These are phyloP conservation scores for Leptinotarsa tumamoca DNA, from an alignment of 2,888 invertebrate genomes.

Conservation along the genomic window DNA sequence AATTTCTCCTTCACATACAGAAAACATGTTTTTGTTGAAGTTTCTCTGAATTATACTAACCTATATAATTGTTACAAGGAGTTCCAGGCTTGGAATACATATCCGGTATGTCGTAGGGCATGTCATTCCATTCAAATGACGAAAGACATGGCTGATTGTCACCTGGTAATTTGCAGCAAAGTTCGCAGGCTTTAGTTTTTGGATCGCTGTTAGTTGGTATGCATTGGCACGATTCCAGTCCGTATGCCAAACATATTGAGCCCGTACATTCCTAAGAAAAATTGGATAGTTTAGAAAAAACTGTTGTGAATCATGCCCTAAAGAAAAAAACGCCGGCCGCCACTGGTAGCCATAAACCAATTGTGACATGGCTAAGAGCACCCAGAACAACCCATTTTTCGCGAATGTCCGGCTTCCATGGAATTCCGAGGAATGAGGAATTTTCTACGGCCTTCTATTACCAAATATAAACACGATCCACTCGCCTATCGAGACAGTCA, in stretches of 20 bases:
- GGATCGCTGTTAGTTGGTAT: constrained; percentile 82
- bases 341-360: no score
- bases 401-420: no score
- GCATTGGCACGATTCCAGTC: constrained; percentile 96
- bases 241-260: constrained; percentile 97
- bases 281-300: no score
- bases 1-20: no score
- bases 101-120: constrained; percentile 91
- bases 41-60: constrained; percentile 14
- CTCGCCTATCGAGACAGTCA: no score
- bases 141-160: constrained; percentile 86
- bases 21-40: not conserved
- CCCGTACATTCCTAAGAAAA: constrained; percentile 88
- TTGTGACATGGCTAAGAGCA: no score
- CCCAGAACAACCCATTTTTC: no score
- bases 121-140: constrained; percentile 90
- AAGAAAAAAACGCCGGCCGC: no score
- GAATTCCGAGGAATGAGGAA: no score
- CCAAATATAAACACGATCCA: no score
- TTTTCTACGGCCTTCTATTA: no score
- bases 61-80: constrained; percentile 87
- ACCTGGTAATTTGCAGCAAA: constrained; percentile 91
- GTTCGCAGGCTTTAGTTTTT: constrained; percentile 89
- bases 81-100: constrained; percentile 95
- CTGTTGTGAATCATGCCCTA: no score